These are phyloP conservation scores for Acanthochromis polyacanthus DNA, from an alignment of 2,113 vertebrate species.

Conservation along the genomic window DNA sequence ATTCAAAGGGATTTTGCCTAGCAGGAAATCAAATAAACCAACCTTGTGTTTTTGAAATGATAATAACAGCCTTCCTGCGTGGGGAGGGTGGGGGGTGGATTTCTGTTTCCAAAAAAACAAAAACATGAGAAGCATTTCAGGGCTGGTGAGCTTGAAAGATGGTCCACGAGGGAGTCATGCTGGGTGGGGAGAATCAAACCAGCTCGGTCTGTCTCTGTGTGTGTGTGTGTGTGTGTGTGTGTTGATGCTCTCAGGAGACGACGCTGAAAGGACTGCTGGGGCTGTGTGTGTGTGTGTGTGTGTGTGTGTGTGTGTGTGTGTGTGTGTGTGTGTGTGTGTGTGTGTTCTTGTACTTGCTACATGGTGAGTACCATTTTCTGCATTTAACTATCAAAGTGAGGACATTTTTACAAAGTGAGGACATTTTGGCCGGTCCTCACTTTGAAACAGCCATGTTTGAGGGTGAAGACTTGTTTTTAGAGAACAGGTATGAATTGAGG, in stretches of 20 bases:
- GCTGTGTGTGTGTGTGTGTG: slow-evolving; percentile 15
- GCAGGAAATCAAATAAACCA: slow-evolving; percentile 41
- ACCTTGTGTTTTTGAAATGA: slow-evolving; percentile 21
- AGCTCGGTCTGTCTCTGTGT: too few relatives aligned
- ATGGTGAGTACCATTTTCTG: too few relatives aligned
- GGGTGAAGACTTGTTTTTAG: too few relatives aligned
- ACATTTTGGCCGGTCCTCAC: too few relatives aligned
- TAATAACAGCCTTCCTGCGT: slow-evolving; percentile 6
- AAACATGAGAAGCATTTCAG: slow-evolving; percentile 62
- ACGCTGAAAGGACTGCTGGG: slow-evolving; percentile 14
- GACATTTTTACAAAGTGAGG: too few relatives aligned
- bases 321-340: neutral
- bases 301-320: neutral
- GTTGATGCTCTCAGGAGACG: neutral
- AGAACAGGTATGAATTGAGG: too few relatives aligned
- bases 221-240: slow-evolving; percentile 21
- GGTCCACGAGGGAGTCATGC: slow-evolving; percentile 36
- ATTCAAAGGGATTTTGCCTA: neutral
- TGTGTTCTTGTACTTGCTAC: too few relatives aligned
- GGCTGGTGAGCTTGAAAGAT: slow-evolving; percentile 56
- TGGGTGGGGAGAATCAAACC: slow-evolving; percentile 57
- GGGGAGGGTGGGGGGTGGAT: neutral
- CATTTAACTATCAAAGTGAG: too few relatives aligned
- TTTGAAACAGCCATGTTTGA: too few relatives aligned
- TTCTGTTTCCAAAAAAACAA: slow-evolving; percentile 43